A percentile compares a stretch with the other conserved stretches of the same genome.
phyloP scores from a whole-genome alignment of 2,888 invertebrate genomes.

The Philonicus albiceps region DNA sequence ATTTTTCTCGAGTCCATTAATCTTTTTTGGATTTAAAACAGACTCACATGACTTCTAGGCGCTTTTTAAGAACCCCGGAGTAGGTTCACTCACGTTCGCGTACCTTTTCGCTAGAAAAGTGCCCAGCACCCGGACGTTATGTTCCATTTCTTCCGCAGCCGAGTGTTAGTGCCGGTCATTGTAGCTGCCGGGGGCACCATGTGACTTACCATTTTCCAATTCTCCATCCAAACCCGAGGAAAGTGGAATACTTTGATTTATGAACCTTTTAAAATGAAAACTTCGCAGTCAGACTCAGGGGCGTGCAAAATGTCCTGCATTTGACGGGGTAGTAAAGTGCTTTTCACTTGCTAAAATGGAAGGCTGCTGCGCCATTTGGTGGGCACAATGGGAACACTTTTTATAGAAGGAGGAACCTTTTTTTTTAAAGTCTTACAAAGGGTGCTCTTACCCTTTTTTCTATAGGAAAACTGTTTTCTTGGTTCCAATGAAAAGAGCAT shows the following conservation, averaged over 20 bases:
- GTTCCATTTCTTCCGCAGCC: background rate
- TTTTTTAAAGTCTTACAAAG: background rate
- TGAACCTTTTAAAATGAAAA: constrained; percentile 39
- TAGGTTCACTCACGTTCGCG: background rate
- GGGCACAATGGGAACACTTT: constrained; percentile 3
- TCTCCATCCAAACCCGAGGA: background rate
- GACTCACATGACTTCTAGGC: constrained; percentile 5
- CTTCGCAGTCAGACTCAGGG: constrained; percentile 25
- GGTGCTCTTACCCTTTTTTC: background rate
- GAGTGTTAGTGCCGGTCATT: constrained; percentile 30
- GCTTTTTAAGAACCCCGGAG: background rate
- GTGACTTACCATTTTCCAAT: constrained; percentile 25
- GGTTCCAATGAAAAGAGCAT: background rate
- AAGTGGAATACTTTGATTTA: constrained; percentile 40
- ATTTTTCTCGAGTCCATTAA: constrained; percentile 16
- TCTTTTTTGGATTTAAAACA: constrained; percentile 20
- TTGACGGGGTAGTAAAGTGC: constrained; percentile 35
- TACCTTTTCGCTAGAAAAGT: background rate
- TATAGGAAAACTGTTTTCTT: background rate
- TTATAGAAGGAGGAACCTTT: background rate
- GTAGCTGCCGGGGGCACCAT: background rate
- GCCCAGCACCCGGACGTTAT: background rate
- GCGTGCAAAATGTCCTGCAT: constrained; percentile 38
- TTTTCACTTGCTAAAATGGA: constrained; percentile 31
- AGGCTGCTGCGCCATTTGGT: constrained; percentile 5